These are phyloP conservation scores for Camponotus fellah DNA, from an alignment of 2,888 invertebrate genomes.

Conservation along the genomic window DNA sequence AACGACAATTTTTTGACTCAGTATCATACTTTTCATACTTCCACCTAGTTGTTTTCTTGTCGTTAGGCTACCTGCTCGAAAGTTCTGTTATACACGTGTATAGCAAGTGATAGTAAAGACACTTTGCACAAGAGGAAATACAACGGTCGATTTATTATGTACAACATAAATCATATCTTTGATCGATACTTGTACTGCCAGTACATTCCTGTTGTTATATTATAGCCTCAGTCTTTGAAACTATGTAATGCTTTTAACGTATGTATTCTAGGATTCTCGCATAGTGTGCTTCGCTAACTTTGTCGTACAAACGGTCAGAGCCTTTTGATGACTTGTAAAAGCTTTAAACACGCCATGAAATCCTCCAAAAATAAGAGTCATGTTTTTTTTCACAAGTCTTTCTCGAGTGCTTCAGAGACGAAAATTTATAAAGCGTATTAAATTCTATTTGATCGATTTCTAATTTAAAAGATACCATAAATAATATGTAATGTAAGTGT, in stretches of 20 bases:
- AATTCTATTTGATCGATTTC: not conserved
- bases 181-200: conserved; percentile 49
- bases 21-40: conserved; percentile 45
- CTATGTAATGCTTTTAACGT: conserved; percentile 35
- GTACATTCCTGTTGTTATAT: conserved; percentile 34
- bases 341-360: not conserved
- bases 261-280: conserved; percentile 7
- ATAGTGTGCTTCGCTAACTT: conserved; percentile 13
- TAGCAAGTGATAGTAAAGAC: conserved; percentile 48
- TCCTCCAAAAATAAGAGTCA: not conserved
- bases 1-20: conserved; percentile 47
- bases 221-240: conserved; percentile 40
- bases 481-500: not conserved
- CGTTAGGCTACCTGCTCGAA: conserved; percentile 34
- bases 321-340: not conserved
- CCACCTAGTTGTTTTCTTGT: conserved; percentile 50
- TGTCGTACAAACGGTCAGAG: not conserved
- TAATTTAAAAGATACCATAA: not conserved
- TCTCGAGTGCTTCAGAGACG: not conserved
- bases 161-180: conserved; percentile 57
- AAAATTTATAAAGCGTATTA: not conserved
- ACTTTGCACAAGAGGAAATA: conserved; percentile 42
- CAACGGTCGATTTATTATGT: conserved; percentile 56
- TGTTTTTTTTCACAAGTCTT: not conserved
- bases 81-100: conserved; percentile 39